Percentiles rank a stretch among this genome's conserved stretches.
These are phyloP conservation scores for Molossus alvarezi DNA, from an alignment of 2,797 vertebrate species.

Conservation along the genomic window DNA sequence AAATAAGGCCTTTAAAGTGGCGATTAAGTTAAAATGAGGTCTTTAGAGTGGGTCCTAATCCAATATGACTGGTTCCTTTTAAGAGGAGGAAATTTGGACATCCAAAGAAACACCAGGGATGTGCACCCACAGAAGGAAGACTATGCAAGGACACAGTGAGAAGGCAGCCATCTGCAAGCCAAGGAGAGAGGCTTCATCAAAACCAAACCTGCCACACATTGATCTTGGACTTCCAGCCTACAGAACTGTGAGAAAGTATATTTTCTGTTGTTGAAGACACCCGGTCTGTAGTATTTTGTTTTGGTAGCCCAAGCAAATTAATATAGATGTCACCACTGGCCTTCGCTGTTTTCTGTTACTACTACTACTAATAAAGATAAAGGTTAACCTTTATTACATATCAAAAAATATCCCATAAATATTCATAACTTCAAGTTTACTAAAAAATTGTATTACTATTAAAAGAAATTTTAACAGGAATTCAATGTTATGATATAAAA, in stretches of 20 bases:
- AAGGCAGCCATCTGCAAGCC: neutral
- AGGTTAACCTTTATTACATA: neutral
- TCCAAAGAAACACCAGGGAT: neutral
- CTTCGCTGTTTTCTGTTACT: neutral
- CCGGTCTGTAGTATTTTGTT: neutral
- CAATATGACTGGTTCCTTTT: neutral
- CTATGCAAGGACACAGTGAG: neutral
- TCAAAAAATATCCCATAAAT: neutral
- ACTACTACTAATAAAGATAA: neutral
- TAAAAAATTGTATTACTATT: slow-evolving; percentile 12
- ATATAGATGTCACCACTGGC: neutral
- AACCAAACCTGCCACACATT: neutral
- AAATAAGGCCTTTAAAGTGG: neutral
- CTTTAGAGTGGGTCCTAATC: neutral
- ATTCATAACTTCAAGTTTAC: neutral
- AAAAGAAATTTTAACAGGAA: slow-evolving; percentile 36
- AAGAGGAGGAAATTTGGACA: neutral
- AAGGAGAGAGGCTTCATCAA: neutral
- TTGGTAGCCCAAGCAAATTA: neutral
- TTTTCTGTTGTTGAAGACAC: neutral
- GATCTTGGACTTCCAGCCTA: neutral
- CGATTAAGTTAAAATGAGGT: neutral
- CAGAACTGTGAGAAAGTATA: neutral
- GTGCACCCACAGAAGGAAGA: neutral
- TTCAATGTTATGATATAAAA: slow-evolving; percentile 18